Base-by-base conservation (phyloP, 1,140 invertebrate genomes). In the Hylaeus anthracinus region DNA sequence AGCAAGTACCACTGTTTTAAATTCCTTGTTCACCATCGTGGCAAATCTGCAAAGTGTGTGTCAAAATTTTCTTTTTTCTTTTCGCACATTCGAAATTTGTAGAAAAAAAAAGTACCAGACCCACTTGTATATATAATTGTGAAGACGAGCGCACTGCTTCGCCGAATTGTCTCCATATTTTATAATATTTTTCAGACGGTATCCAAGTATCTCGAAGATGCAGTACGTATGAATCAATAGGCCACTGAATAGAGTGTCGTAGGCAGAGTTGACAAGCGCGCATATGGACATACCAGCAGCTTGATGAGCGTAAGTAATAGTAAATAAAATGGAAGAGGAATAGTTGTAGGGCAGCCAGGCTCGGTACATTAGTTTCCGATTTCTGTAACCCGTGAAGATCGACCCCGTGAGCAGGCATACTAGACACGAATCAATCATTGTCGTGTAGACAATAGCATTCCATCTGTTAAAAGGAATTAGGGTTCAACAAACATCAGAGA, bases 331-430 rank as follows among this genome's bases (percentile, higher is more conserved):
- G 9, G 43, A 6, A 15, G 66, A 2, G 5, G 61, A 69, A 6
- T 77, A 74, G 6, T 87, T 78, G 58, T 80, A 91, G 0, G 89
- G 88, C 37, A 86, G 5, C 86, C 89, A 91, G 0, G 79, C 84
- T 2, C 86, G 85, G 26, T 82, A 85, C 5, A 82, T 55, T 56
- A 89, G 53, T 14, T 64, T 72, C 26, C 67, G 48, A 1, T 43
- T 55, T 1, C 69, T 76, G 8, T 86, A 70, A 8, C 82, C 67
- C 1, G 81, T 61, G 0, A 89, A 39, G 1, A 89, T 14, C 0
- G 88, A 84, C 8, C 58, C 58, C 3, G 87, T 3, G 43, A 39
- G 61, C 15, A 83, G 79, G 4, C 61, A 43, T 14, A 73, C 0
- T 55, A 43, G 0, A 74, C 72, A 1, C 72, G 77, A 0, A 55